Percentiles rank a stretch among this genome's conserved stretches.
Conservation (phyloP, 1,140 invertebrate species). For the Harpegnathos saltator region DNA sequence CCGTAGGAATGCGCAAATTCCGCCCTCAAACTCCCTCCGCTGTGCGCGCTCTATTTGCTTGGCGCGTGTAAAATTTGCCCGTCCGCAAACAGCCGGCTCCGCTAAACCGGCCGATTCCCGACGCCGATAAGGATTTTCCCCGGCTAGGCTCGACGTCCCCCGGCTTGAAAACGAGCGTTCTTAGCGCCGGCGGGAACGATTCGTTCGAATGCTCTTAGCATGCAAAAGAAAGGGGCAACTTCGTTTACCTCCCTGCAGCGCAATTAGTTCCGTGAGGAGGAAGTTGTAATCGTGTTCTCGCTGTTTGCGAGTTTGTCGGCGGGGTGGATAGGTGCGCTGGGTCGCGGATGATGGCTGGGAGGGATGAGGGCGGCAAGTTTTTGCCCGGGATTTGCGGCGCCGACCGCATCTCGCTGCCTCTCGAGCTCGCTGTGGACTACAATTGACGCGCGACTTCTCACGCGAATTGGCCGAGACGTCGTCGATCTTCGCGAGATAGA, state of each 20-base stretch:
- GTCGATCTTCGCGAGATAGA: too few relatives aligned
- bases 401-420: slow-evolving; percentile 1
- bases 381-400: slow-evolving; percentile 46
- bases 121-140: slow-evolving; percentile 17
- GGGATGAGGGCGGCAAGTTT: slow-evolving; percentile 16
- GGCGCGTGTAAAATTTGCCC: slow-evolving; percentile 9
- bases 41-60: background rate
- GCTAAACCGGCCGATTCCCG: background rate
- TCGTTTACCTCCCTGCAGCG: slow-evolving; percentile 13
- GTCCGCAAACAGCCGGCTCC: background rate
- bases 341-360: too few relatives aligned
- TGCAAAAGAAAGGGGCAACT: slow-evolving; percentile 54
- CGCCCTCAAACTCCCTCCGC: too few relatives aligned
- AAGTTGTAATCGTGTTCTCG: slow-evolving; percentile 60
- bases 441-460: too few relatives aligned
- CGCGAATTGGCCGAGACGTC: too few relatives aligned
- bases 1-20: slow-evolving; percentile 17
- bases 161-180: slow-evolving; percentile 33
- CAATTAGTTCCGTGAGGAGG: slow-evolving; percentile 54
- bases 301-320: slow-evolving; percentile 48
- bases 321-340: background rate
- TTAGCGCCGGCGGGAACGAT: slow-evolving; percentile 9
- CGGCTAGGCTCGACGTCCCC: background rate
- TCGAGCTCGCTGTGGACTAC: too few relatives aligned
- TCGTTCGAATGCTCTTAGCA: slow-evolving; percentile 41